These are phyloP conservation scores for Nicator chloris DNA, from an alignment of 2,113 vertebrate species.

Conservation along the genomic window DNA sequence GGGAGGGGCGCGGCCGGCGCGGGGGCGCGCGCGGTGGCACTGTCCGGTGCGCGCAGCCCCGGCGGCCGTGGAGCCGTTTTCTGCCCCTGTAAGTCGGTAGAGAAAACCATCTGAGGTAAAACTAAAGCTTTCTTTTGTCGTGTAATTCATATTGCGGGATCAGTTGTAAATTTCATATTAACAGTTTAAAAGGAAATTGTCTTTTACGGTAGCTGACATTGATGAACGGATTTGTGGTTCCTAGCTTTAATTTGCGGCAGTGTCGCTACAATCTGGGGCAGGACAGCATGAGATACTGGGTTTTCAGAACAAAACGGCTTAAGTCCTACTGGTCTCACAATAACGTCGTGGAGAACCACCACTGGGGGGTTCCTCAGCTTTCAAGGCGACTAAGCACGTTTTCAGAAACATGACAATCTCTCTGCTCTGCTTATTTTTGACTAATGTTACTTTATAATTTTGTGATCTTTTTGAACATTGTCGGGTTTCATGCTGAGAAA, in stretches of 20 bases:
- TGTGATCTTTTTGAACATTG: background rate
- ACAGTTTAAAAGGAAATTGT: background rate
- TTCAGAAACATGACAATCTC: background rate
- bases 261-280: background rate
- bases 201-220: background rate
- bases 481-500: background rate
- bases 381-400: background rate
- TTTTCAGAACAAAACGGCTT: background rate
- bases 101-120: background rate
- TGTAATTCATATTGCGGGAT: background rate
- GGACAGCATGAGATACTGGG: background rate
- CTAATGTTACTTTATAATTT: background rate
- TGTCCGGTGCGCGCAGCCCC: background rate
- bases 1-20: background rate
- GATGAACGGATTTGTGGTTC: background rate
- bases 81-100: background rate
- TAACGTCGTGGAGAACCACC: background rate
- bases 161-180: background rate
- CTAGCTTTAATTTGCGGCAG: background rate
- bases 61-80: background rate
- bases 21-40: background rate
- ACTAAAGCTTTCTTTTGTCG: background rate
- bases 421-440: background rate
- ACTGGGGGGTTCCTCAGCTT: background rate
- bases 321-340: background rate